Evolutionary conservation across 2,888 invertebrate genomes (phyloP), one percentile per base, ranked within the genome.

Genomic region (Geophilus truncorum): DNA sequence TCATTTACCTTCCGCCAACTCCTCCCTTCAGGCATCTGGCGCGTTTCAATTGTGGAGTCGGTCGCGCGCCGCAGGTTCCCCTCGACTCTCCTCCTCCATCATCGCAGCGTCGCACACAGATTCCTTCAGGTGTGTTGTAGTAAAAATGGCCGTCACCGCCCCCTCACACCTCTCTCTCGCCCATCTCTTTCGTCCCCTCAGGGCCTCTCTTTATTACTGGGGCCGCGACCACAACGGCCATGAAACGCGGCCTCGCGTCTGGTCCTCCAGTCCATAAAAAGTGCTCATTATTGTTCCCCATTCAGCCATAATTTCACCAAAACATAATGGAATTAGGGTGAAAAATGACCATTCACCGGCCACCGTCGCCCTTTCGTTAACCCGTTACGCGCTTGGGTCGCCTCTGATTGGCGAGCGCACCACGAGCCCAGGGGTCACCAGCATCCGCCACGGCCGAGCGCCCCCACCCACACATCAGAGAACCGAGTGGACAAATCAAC

Each of bases 251-350:
- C 70, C 70, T 70, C 79, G 28, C 79, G 57, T 62, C 32, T 30
- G 79, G 28, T 79, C 62, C 57, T 57, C 18, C 7, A 62, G 32
- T 79, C 62, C 79, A 79, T 79, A 79, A 79, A 79, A 79, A 79
- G 62, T 36, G 79, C 28, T 36, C 79, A 57, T 57, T 57, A 79
- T 79, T 57, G 79, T 79, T 79, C 79, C 79, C 79, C 45, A 32
- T 57, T 62, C 79, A 62, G 79, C 79, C 32, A 79, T 79, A 57
- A 79, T 62, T 79, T 79, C 79, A 79, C 79, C 79, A 79, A 79
- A 79, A 79, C 79, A 79, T 79, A 79, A 79, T 79, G 79, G 79
- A 79, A 79, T 79, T 79, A 79, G 79, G 79, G 79, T 79, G 79
- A 79, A 79, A 79, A 79, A 79, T 79, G 79, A 79, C 79, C 79